Percentiles rank a stretch among this genome's conserved stretches.
These are phyloP conservation scores for Fundulus diaphanus DNA, from an alignment of 2,797 vertebrate species.

Conservation along the genomic window DNA sequence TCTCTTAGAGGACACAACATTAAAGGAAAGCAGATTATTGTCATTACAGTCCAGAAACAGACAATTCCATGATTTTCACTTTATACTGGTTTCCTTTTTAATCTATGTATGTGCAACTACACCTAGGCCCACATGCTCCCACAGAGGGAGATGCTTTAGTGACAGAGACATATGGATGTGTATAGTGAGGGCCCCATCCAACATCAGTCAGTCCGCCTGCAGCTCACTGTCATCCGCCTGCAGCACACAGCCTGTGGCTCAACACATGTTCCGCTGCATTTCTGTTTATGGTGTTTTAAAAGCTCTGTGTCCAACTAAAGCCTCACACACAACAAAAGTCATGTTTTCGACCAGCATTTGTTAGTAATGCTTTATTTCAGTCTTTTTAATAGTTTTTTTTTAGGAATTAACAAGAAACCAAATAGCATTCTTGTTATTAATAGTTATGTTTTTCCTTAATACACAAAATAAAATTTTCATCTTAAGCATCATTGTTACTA, in stretches of 20 bases:
- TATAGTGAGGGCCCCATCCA: conserved; percentile 43
- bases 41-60: conserved; percentile 8
- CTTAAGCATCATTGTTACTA: background rate
- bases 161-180: conserved; percentile 66
- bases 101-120: conserved; percentile 9
- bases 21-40: background rate
- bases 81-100: background rate
- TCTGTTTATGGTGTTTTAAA: conserved; percentile 56
- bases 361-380: conserved; percentile 45
- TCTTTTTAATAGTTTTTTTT: background rate
- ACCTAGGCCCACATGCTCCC: conserved; percentile 6
- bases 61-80: conserved; percentile 7
- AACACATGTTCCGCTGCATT: conserved; percentile 55
- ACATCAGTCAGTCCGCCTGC: conserved; percentile 54
- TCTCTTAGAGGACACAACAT: background rate
- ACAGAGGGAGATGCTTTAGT: conserved; percentile 52
- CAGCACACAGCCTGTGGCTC: conserved; percentile 42
- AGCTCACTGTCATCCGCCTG: conserved; percentile 44
- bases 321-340: conserved; percentile 27
- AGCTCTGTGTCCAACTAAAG: conserved; percentile 4
- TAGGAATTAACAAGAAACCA: background rate
- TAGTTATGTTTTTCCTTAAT: background rate
- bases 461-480: background rate
- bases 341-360: conserved; percentile 48
- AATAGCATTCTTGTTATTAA: background rate